Conservation (phyloP, 2,797 vertebrate species). For the Chanos chanos region DNA sequence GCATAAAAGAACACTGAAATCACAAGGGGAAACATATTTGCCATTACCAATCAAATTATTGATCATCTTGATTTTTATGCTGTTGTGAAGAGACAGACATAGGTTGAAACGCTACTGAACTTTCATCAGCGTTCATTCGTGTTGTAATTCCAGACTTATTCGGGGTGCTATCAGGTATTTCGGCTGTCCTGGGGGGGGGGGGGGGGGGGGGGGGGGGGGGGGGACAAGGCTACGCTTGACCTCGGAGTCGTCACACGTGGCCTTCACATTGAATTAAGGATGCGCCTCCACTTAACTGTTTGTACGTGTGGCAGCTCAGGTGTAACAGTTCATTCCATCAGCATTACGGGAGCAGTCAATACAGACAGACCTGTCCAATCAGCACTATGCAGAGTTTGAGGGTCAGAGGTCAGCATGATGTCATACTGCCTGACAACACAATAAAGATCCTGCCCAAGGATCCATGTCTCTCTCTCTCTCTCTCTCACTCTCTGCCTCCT, state of each 20-base stretch:
- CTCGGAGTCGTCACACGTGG: no score
- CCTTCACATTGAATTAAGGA: no score
- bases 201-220: no score
- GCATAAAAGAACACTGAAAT: slow-evolving; percentile 27
- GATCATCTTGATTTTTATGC: slow-evolving; percentile 38
- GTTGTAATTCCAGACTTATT: no score
- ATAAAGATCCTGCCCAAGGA: slow-evolving; percentile 47
- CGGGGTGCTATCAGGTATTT: no score
- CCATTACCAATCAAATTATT: slow-evolving; percentile 42
- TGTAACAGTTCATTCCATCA: slow-evolving; percentile 68
- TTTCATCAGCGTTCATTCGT: no score
- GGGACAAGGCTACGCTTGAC: no score
- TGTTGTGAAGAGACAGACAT: slow-evolving; percentile 42
- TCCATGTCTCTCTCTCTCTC: slow-evolving; percentile 21
- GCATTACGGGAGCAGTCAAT: slow-evolving; percentile 67
- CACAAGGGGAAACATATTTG: slow-evolving; percentile 16
- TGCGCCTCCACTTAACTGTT: slow-evolving; percentile 3
- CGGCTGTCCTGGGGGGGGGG: no score
- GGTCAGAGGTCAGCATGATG: slow-evolving; percentile 70
- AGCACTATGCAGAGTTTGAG: slow-evolving; percentile 55
- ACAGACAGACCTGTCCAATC: slow-evolving; percentile 71
- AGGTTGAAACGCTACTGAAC: no score
- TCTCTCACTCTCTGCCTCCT: slow-evolving; percentile 15
- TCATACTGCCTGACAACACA: slow-evolving; percentile 72
- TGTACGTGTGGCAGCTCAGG: slow-evolving; percentile 49